phyloP scores from a whole-genome alignment of 2,888 invertebrate species.

The Papilio protenor region DNA sequence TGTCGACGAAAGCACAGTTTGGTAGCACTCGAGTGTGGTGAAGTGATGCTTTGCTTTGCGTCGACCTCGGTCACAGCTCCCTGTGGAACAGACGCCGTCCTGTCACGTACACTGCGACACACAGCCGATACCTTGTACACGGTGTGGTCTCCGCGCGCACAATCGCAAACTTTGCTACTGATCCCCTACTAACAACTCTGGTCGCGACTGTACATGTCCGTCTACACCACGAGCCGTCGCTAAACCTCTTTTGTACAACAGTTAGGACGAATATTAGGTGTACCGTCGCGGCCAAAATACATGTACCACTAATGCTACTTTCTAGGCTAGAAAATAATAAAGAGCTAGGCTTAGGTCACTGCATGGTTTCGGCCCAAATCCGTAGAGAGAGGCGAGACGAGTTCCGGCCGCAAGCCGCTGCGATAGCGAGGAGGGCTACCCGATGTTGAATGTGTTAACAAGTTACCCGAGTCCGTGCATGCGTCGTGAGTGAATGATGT shows the following conservation, averaged over 20 bases:
- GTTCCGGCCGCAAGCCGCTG: constrained; percentile 39
- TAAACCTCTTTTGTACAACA: background rate
- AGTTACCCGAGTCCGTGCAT: constrained; percentile 71
- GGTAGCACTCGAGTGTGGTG: constrained; percentile 33
- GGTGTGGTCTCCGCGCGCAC: constrained; percentile 82
- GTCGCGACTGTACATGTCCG: constrained; percentile 66
- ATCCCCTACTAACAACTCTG: constrained; percentile 76
- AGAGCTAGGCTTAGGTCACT: constrained; percentile 71
- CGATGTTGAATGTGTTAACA: constrained; percentile 71
- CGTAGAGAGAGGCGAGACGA: constrained; percentile 46
- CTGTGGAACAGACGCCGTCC: constrained; percentile 28
- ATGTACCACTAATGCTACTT: constrained; percentile 77
- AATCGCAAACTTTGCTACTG: constrained; percentile 79
- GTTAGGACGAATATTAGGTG: constrained; percentile 48
- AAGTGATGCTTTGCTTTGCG: constrained; percentile 27
- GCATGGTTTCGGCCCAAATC: constrained; percentile 69
- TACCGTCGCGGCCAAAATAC: constrained; percentile 69
- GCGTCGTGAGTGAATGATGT: constrained; percentile 61
- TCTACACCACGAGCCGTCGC: background rate
- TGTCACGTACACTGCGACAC: constrained; percentile 33
- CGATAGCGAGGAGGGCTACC: constrained; percentile 45
- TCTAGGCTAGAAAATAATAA: constrained; percentile 75
- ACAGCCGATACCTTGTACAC: constrained; percentile 60
- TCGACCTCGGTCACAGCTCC: constrained; percentile 23
- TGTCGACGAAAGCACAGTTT: constrained; percentile 11